phyloP scores from a whole-genome alignment of 2,797 vertebrate species.

The Molossus alvarezi region DNA sequence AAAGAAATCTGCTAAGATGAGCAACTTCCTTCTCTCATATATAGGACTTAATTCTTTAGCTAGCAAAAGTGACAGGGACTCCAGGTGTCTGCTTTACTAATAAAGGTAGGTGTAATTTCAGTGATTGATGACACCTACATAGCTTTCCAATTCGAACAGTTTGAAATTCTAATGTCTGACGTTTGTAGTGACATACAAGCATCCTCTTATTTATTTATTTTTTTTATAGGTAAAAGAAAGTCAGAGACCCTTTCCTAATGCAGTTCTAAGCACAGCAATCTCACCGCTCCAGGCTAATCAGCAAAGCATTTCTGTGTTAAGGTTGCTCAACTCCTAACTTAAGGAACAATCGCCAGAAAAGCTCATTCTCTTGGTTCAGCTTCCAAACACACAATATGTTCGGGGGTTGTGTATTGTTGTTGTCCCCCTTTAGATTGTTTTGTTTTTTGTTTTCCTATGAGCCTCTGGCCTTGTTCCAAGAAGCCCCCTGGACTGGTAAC shows the following conservation, averaged over 20 bases:
- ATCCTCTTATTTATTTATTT: neutral
- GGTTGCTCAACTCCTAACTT: neutral
- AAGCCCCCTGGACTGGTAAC: neutral
- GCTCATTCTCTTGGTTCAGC: neutral
- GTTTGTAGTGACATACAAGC: neutral
- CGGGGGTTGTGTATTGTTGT: neutral
- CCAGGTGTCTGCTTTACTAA: neutral
- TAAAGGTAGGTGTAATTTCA: neutral
- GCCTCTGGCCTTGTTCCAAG: constrained; percentile 20
- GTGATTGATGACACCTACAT: neutral
- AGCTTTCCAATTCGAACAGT: neutral
- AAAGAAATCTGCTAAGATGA: constrained; percentile 21
- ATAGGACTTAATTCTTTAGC: neutral
- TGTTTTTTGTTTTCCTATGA: neutral
- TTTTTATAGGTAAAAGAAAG: constrained; percentile 44
- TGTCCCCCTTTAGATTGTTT: neutral
- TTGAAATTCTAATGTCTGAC: constrained; percentile 43
- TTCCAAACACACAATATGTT: too few species aligned
- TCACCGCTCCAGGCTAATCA: neutral
- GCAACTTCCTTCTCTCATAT: neutral
- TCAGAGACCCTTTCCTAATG: constrained; percentile 5
- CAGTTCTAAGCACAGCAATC: neutral
- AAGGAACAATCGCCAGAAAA: constrained; percentile 51
- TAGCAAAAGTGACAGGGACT: neutral
- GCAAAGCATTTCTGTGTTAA: neutral